These are phyloP conservation scores for Pardosa pseudoannulata DNA, from an alignment of 2,888 invertebrate genomes.

Conservation along the genomic window DNA sequence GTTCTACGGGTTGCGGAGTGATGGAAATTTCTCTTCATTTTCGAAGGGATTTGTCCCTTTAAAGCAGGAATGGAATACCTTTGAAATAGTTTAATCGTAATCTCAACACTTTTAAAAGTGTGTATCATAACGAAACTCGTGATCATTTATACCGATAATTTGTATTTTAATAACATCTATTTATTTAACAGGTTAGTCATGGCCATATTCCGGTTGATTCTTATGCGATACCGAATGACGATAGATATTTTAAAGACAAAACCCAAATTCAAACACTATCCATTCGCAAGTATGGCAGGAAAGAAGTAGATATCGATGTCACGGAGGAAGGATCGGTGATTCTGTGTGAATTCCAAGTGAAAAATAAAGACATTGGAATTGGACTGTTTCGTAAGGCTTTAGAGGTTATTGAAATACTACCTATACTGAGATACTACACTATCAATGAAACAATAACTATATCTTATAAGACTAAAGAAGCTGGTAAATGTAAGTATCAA, in stretches of 20 bases:
- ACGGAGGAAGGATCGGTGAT: conserved; percentile 15
- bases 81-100: no score
- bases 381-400: conserved; percentile 3
- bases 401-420: not conserved
- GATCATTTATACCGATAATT: no score
- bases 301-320: not conserved
- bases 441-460: not conserved
- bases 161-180: no score
- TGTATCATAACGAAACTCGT: no score
- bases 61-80: no score
- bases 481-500: conserved; percentile 35
- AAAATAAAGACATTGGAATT: conserved; percentile 14
- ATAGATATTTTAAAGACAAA: not conserved
- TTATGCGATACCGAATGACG: not conserved
- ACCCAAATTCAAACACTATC: not conserved
- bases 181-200: not conserved
- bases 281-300: not conserved
- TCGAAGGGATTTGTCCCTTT: no score
- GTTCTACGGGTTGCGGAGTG: no score
- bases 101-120: no score
- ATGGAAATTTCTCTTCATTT: no score
- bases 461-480: conserved; percentile 5
- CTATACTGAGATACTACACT: conserved; percentile 20
- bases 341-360: conserved; percentile 26
- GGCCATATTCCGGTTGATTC: not conserved